A percentile compares a stretch with the other conserved stretches of the same genome.
These are phyloP conservation scores for Ptychadena robeensis DNA, from an alignment of 2,797 vertebrate species.

Conservation along the genomic window DNA sequence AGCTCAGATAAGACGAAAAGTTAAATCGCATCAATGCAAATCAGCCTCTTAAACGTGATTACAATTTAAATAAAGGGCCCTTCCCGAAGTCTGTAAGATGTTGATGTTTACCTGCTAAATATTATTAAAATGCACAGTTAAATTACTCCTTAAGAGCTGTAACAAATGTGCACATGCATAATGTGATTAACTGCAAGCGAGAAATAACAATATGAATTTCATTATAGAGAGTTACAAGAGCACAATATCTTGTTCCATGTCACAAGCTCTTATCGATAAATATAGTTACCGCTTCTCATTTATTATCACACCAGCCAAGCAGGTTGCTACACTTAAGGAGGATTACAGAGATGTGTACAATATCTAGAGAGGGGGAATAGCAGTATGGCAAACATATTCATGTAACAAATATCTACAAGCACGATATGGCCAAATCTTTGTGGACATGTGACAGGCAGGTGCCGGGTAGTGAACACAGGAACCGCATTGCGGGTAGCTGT, in stretches of 20 bases:
- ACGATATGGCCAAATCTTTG: too few species aligned
- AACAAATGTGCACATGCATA: conserved; percentile 54
- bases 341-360: not conserved
- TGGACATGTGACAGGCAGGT: too few species aligned
- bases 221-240: conserved; percentile 38
- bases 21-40: conserved; percentile 29
- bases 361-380: too few species aligned
- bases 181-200: conserved; percentile 51
- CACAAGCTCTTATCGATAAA: conserved; percentile 18
- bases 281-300: conserved; percentile 13
- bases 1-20: conserved; percentile 33
- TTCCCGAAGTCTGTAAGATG: conserved; percentile 24
- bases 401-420: too few species aligned
- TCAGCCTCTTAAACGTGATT: conserved; percentile 49
- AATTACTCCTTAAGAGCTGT: conserved; percentile 55
- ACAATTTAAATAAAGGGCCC: conserved; percentile 50
- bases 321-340: not conserved
- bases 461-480: too few species aligned
- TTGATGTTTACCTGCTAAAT: conserved; percentile 60
- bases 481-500: too few species aligned
- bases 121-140: conserved; percentile 60
- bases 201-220: conserved; percentile 52
- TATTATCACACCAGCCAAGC: conserved; percentile 2
- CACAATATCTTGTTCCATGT: conserved; percentile 45
- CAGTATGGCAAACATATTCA: too few species aligned